A percentile compares a stretch with the other conserved stretches of the same genome.
Conservation (phyloP, 1,140 invertebrate genomes). For the Marisa cornuarietis region DNA sequence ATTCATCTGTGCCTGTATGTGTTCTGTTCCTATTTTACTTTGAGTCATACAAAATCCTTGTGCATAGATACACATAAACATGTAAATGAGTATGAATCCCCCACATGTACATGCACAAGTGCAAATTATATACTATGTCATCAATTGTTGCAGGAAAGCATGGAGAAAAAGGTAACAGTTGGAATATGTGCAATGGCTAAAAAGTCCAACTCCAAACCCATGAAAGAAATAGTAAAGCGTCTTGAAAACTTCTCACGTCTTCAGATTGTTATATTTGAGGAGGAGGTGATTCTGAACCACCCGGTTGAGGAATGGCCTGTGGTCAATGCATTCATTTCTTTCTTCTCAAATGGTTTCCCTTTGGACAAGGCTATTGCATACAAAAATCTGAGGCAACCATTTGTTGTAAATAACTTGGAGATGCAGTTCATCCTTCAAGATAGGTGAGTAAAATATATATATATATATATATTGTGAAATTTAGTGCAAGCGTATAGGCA, state of each 20-base stretch:
- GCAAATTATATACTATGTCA: not conserved
- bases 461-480: no score
- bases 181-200: constrained; percentile 99
- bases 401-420: constrained; percentile 97
- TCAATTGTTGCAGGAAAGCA: constrained; percentile 15
- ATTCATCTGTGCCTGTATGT: no score
- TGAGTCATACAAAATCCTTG: no score
- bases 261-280: constrained; percentile 90
- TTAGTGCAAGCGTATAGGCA: no score
- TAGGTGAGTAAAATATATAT: constrained; percentile 46
- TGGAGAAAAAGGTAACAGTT: constrained; percentile 75
- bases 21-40: no score
- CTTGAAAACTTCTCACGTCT: constrained; percentile 97
- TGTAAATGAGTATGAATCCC: no score
- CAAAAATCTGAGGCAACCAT: constrained; percentile 91
- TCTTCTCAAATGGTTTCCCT: constrained; percentile 98
- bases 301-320: constrained; percentile 98
- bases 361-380: constrained; percentile 98
- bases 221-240: constrained; percentile 96
- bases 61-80: no score
- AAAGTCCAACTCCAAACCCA: constrained; percentile 97
- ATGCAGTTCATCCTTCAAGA: constrained; percentile 98
- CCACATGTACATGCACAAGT: no score
- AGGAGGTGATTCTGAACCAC: constrained; percentile 85
- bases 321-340: constrained; percentile 97